phyloP scores from a whole-genome alignment of 2,888 invertebrate species.

The Agrotis puta region DNA sequence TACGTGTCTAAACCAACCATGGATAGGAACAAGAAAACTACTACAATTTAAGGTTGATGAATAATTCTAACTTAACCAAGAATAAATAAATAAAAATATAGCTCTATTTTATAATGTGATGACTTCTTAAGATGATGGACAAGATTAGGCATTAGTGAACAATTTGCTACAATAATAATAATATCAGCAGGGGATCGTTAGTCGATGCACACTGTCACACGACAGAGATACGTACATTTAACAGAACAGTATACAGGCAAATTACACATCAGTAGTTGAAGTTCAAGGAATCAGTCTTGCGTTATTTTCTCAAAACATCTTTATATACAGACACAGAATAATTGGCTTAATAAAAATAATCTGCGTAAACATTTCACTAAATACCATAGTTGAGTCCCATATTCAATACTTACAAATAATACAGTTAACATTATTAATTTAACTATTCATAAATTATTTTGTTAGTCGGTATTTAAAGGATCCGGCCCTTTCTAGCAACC shows the following conservation, averaged over 20 bases:
- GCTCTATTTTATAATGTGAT: conserved; percentile 85
- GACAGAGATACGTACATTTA: conserved; percentile 44
- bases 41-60: conserved; percentile 66
- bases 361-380: conserved; percentile 85
- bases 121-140: conserved; percentile 85
- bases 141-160: conserved; percentile 88
- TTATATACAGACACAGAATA: conserved; percentile 86
- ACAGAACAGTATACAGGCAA: conserved; percentile 56
- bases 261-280: conserved; percentile 68
- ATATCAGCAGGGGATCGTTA: conserved; percentile 63
- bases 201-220: neutral
- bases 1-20: conserved; percentile 67
- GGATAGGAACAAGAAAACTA: conserved; percentile 83
- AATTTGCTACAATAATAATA: conserved; percentile 73
- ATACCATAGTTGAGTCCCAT: conserved; percentile 90
- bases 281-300: conserved; percentile 86
- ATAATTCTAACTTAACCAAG: conserved; percentile 80
- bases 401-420: conserved; percentile 86
- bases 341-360: conserved; percentile 77
- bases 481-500: conserved; percentile 86
- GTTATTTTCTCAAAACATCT: conserved; percentile 77
- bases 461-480: conserved; percentile 79
- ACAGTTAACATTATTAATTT: conserved; percentile 77
- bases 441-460: conserved; percentile 80
- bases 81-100: conserved; percentile 87